Percentiles rank a stretch among this genome's conserved stretches.
phyloP scores from a whole-genome alignment of 2,113 vertebrate species.

The Neotoma lepida region DNA sequence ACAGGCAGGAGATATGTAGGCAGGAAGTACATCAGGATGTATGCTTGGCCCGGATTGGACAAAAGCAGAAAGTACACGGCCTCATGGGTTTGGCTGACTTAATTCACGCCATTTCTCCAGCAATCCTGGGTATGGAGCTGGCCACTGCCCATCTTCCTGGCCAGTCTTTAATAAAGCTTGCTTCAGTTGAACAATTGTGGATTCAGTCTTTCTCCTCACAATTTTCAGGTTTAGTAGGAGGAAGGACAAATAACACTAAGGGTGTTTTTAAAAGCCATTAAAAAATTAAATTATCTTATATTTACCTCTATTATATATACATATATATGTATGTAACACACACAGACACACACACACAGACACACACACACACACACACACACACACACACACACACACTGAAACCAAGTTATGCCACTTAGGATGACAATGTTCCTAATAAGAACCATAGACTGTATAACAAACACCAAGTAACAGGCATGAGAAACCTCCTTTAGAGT shows the following conservation, averaged over 20 bases:
- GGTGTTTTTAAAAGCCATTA: not conserved
- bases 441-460: not conserved
- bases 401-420: not conserved
- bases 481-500: not conserved
- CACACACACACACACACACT: not conserved
- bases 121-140: no score
- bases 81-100: no score
- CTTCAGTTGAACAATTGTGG: no score
- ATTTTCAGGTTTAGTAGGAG: not conserved
- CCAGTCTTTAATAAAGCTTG: no score
- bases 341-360: not conserved
- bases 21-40: no score
- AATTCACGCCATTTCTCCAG: no score
- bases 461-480: not conserved
- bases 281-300: not conserved
- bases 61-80: no score
- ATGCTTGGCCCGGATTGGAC: no score
- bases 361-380: not conserved
- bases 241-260: not conserved
- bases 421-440: not conserved
- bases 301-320: not conserved
- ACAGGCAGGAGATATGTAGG: no score
- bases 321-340: not conserved
- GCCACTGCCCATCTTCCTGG: no score
- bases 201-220: no score